These are phyloP conservation scores for Bothrops jararaca DNA, from an alignment of 2,113 vertebrate species.

Conservation along the genomic window DNA sequence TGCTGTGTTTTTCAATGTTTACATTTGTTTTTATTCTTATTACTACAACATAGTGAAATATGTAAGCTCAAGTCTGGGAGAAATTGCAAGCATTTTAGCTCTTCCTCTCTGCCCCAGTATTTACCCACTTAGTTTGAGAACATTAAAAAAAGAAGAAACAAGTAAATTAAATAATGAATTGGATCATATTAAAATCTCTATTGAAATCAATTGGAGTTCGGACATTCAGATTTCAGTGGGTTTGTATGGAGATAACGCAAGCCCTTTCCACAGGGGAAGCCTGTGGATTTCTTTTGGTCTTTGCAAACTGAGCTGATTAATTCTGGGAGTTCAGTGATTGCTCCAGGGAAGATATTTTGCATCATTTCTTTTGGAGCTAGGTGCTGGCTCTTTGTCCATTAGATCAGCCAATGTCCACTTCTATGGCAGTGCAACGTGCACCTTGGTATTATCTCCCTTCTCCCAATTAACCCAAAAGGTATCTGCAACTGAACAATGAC, in stretches of 20 bases:
- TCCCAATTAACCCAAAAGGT: not conserved
- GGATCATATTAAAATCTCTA: not conserved
- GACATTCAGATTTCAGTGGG: not conserved
- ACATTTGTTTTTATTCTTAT: not conserved
- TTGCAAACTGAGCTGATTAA: not conserved
- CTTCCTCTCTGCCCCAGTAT: not conserved
- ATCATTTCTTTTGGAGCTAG: not conserved
- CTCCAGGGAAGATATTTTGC: not conserved
- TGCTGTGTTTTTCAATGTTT: not conserved
- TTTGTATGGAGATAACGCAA: not conserved
- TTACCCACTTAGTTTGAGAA: not conserved
- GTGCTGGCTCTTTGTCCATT: not conserved
- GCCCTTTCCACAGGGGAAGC: not conserved
- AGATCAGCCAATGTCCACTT: not conserved
- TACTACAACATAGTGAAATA: not conserved
- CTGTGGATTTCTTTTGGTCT: not conserved
- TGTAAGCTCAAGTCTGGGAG: not conserved
- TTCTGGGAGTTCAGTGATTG: not conserved
- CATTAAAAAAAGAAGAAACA: not conserved
- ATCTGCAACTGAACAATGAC: not conserved
- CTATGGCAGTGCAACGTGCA: not conserved
- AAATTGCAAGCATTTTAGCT: not conserved
- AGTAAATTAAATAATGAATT: not conserved
- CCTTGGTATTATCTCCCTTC: not conserved
- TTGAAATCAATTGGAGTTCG: not conserved